Percentiles rank a stretch among this genome's conserved stretches.
Evolutionary conservation across 1,140 invertebrate genomes (phyloP).

Genomic region (Pseudomyrmex gracilis): DNA sequence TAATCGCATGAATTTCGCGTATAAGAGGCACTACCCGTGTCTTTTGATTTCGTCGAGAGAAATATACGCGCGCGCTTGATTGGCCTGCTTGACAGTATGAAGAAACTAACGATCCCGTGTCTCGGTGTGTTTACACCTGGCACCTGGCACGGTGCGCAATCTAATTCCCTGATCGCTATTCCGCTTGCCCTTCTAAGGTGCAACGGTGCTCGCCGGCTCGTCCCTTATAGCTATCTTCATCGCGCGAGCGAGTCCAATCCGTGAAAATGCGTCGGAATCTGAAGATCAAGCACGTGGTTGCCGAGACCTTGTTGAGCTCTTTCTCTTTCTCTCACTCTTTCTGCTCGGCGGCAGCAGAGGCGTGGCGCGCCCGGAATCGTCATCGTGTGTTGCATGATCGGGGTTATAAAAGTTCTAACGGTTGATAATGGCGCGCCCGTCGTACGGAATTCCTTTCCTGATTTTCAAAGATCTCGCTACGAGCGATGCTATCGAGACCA

Average conservation of each 20-base stretch:
- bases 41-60: neutral
- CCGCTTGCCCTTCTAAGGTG: slow-evolving; percentile 67
- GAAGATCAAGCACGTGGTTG: slow-evolving; percentile 49
- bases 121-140: slow-evolving; percentile 64
- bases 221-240: slow-evolving; percentile 71
- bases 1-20: too few relatives aligned
- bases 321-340: slow-evolving; percentile 4
- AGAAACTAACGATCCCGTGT: slow-evolving; percentile 58
- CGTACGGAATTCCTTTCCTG: slow-evolving; percentile 47
- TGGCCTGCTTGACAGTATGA: slow-evolving; percentile 53
- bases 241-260: slow-evolving; percentile 48
- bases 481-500: neutral
- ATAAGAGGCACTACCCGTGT: too few relatives aligned
- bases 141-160: slow-evolving; percentile 62
- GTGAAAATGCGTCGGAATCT: slow-evolving; percentile 63
- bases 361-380: slow-evolving; percentile 46
- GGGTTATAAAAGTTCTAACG: slow-evolving; percentile 57
- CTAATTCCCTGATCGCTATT: slow-evolving; percentile 69
- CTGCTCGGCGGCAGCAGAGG: slow-evolving; percentile 33
- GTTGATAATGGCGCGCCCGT: slow-evolving; percentile 53
- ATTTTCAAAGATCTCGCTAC: slow-evolving; percentile 40
- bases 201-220: slow-evolving; percentile 38
- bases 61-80: slow-evolving; percentile 17
- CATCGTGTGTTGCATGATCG: slow-evolving; percentile 47
- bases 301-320: slow-evolving; percentile 37